Conservation (phyloP, 2,113 vertebrate species). For the Ivindomyrus marchei region DNA sequence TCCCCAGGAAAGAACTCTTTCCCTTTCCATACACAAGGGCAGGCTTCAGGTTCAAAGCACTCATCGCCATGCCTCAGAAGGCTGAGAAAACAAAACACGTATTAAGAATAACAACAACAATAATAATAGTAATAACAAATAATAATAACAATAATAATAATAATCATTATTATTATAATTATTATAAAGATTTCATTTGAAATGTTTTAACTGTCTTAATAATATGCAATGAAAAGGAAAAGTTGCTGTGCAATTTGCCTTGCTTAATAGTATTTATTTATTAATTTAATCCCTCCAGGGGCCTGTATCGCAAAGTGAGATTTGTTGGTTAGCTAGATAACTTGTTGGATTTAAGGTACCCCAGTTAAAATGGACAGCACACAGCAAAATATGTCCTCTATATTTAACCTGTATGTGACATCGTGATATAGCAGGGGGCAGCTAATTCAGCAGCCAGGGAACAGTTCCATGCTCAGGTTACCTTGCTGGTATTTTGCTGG, state of each 20-base stretch:
- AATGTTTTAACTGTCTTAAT: neutral
- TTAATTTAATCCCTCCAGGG: neutral
- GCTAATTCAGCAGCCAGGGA: too few species aligned
- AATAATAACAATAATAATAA: too few species aligned
- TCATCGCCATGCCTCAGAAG: constrained; percentile 81
- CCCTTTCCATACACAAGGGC: constrained; percentile 92
- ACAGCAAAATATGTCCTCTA: too few species aligned
- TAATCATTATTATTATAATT: neutral
- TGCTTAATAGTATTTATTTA: neutral
- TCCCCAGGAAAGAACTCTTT: constrained; percentile 93
- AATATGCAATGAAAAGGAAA: neutral
- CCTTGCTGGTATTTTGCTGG: too few species aligned
- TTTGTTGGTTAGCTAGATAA: neutral
- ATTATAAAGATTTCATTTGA: neutral
- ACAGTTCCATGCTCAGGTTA: too few species aligned
- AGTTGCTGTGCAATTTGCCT: neutral
- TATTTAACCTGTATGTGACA: too few species aligned
- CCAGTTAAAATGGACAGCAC: too few species aligned
- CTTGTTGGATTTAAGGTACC: neutral
- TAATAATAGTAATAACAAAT: too few species aligned
- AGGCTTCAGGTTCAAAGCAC: constrained; percentile 76
- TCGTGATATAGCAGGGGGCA: too few species aligned
- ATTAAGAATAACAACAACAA: neutral
- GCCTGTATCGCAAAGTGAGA: neutral
- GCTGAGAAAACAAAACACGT: constrained; percentile 50